Evolutionary conservation across 2,113 vertebrate genomes (phyloP), one percentile per base, ranked within the genome.

Genomic region (Machaerirhynchus nigripectus): DNA sequence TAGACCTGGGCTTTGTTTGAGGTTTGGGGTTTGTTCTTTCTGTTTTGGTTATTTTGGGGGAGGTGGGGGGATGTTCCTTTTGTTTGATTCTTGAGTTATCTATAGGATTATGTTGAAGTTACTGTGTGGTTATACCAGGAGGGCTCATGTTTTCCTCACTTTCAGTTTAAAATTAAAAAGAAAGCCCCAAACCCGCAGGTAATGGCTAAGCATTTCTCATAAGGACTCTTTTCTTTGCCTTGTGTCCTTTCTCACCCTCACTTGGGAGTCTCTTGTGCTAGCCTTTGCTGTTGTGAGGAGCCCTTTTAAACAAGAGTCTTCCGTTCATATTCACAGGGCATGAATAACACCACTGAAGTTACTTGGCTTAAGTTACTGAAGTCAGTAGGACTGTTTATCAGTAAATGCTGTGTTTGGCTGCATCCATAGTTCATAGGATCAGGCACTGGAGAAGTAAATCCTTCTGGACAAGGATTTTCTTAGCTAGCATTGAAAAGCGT

Each of bases 261-360:
- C 40, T 96, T 86, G 83, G 90, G 93, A 78, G 68, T 77, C 52
- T 53, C 28, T 95, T 65, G 37, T 92, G 53, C 89, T 91, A 64
- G 83, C 86, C 56, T 93, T 81, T 6, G 33, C 88, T 93, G 35
- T 89, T 96, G 39, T 87, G 90, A 95, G 93, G 70, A 89, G 68
- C 42, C 64, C 47, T 85, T 95, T 96, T 64, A 46, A 95, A 96
- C 85, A 93, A 93, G 85, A 92, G 85, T 79, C 95, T 97, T 96
- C 96, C 90, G 64, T 93, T 95, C 92, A 92, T 90, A 96, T 96
- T 93, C 87, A 93, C 60, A 74, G 28, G 40, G 95, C 56, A 95
- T 96, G 95, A 96, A 92, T 95, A 94, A 96, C 92, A 67, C 92
- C 90, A 94, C 92, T 92, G 92, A 97, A 93, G 93, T 96, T 85